These are phyloP conservation scores for Caenorhabditis parvicauda DNA, from an alignment of 2,888 invertebrate species.

Conservation along the genomic window DNA sequence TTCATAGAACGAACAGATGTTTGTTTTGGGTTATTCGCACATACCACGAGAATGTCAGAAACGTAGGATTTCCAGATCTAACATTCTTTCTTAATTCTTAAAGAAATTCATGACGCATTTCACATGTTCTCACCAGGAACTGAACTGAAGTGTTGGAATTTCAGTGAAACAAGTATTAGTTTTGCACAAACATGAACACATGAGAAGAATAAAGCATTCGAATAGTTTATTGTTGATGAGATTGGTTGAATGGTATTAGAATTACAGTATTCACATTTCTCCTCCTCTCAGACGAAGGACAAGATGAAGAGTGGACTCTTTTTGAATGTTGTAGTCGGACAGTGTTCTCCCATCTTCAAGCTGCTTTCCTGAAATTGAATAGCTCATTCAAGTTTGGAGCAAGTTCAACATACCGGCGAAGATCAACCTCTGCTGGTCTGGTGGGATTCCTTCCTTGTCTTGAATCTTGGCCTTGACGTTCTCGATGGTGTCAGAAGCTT, in stretches of 20 bases:
- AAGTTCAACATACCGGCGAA: no score
- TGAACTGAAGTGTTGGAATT: background rate
- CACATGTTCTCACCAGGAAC: no score
- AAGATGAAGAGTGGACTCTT: constrained; percentile 39
- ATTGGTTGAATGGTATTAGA: constrained; percentile 2
- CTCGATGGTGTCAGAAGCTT: constrained; percentile 37
- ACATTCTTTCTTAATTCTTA: no score
- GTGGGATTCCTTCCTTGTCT: constrained; percentile 39
- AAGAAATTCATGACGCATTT: no score
- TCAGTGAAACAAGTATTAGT: background rate
- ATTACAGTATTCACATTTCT: constrained; percentile 12
- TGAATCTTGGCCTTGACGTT: constrained; percentile 40
- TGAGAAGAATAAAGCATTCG: constrained; percentile 12
- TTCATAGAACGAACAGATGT: no score
- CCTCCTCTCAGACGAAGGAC: constrained; percentile 43
- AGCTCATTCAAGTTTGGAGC: background rate
- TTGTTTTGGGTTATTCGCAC: no score
- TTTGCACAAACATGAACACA: no score
- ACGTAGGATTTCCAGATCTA: no score
- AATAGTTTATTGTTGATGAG: constrained; percentile 9
- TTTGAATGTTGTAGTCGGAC: constrained; percentile 46
- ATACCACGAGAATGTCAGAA: no score
- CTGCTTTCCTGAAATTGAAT: constrained; percentile 61
- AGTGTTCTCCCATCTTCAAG: constrained; percentile 61
- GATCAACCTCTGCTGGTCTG: constrained; percentile 36